Evolutionary conservation across 2,797 vertebrate species (phyloP).

Genomic region (Gobio occitaniae): DNA sequence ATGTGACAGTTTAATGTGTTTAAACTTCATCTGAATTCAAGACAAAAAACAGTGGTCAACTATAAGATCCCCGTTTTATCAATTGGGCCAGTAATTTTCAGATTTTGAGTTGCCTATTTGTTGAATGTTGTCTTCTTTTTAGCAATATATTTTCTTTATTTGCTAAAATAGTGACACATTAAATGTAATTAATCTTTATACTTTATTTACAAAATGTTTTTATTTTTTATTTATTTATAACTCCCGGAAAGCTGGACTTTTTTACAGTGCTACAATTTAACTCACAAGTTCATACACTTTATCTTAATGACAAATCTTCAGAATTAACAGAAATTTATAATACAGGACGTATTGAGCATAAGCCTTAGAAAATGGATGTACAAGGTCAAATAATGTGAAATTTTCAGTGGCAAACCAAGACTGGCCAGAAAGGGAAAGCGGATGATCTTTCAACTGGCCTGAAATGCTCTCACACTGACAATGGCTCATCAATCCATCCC

Average conservation of each 20-base stretch:
- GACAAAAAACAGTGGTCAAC: background rate
- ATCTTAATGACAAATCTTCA: background rate
- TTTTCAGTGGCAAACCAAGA: background rate
- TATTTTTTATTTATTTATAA: no score
- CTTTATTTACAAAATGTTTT: no score
- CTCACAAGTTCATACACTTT: no score
- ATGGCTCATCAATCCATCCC: background rate
- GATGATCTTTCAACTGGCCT: background rate
- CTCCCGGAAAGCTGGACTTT: no score
- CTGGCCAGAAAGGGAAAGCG: background rate
- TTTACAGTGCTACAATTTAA: no score
- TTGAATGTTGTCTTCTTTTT: background rate
- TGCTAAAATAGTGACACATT: no score
- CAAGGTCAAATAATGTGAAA: background rate
- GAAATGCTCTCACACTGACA: background rate
- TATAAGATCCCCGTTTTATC: no score
- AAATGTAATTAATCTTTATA: no score
- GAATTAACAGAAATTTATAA: background rate
- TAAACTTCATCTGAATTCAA: background rate
- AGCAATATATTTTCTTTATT: background rate
- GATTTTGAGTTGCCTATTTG: background rate
- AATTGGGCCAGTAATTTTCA: background rate
- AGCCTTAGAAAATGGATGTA: background rate
- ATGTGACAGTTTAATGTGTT: background rate
- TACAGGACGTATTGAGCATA: background rate